Base-by-base conservation (phyloP, 2,797 vertebrate species). In the Acanthiza pusilla region DNA sequence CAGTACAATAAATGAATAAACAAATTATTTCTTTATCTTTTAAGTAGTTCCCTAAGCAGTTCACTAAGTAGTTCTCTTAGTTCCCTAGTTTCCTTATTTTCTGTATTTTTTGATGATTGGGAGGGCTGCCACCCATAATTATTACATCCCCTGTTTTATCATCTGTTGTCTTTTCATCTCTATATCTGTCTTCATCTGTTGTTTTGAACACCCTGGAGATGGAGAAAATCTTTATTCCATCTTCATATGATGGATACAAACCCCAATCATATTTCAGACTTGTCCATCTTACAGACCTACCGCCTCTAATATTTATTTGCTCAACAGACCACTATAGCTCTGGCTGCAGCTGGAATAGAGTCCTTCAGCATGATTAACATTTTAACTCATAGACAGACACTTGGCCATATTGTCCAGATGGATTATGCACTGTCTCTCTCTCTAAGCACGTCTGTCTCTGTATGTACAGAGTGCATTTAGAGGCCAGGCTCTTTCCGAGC, bases 371-470 rank as follows among this genome's bases (percentile, higher is more conserved):
- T 19, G 13, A 53, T n/a, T 29, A n/a, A 20, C 13, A 45, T 53
- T 38, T 53, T 38, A 53, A 27, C 18, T 51, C 72, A n/a, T 3
- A 19, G n/a, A 60, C 22, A 75, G 53, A 38, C 13, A 16, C 13
- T n/a, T 60, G 47, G 27, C 29, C 40, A 45, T n/a, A 29, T 23
- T 38, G 16, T 45, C 29, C n/a, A 75, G n/a, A 60, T 60, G 8
- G n/a, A 53, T 29, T 45, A 38, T 53, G 15, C 8, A 11, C 10
- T 5, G 2, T 19, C 18, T 45, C 23, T 32, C 11, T 32, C 27
- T 61, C 38, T n/a, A 45, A 76, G n/a, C 27, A 45, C 0, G 0
- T 45, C 54, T 76, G 19, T 38, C 51, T 32, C 38, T 38, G 2
- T 7, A 51, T 23, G 13, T 27, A 60, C 62, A 67, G 26, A 60